Base-by-base conservation (phyloP, 2,888 invertebrate species). In the Pachymerium ferrugineum region DNA sequence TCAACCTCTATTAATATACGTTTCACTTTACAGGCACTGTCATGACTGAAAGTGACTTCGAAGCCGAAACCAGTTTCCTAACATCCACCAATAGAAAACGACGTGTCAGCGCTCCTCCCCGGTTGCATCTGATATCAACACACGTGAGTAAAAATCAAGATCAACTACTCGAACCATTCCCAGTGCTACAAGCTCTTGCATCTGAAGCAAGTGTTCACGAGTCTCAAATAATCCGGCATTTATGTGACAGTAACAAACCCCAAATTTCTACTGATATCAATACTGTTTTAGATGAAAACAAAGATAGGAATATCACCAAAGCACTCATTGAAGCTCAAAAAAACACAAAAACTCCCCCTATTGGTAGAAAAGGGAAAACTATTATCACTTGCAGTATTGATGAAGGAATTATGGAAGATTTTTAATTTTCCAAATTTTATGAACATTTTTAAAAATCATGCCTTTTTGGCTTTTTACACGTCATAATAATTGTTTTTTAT, bases 11-110 rank as follows among this genome's bases (percentile, higher is more conserved):
- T 54, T 54, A 8, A 8, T 67, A 16, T 67, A 16, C 29, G 10
- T 31, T 31, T 70, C 16, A 19, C 3, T 72, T 35, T 72, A 3
- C 25, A 74, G 74, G 74, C 28, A 73, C 74, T 19, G 54, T 74
- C 10, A 73, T 74, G 73, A 69, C 68, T 54, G 74, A 74, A 14
- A 73, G 74, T 42, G 74, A 74, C 42, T 2, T 67, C 14, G 74
- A 74, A 62, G 12, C 54, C 8, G 72, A 72, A 30, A 54, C 54
- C 8, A 28, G 2, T 3, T 71, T 71, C 22, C 47, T 16, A 16
- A 1, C 33, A 19, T 28, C 28, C 25, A 29, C 22, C 8, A 22
- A 29, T 16, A 29, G 72, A 54, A 72, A 54, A 14, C 72, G 72
- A n/a, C 71, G 71, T 19, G 54, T 72, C 8, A 72, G 72, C 30